phyloP scores from a whole-genome alignment of 2,888 invertebrate species.

The Hemistola chrysoprasaria region DNA sequence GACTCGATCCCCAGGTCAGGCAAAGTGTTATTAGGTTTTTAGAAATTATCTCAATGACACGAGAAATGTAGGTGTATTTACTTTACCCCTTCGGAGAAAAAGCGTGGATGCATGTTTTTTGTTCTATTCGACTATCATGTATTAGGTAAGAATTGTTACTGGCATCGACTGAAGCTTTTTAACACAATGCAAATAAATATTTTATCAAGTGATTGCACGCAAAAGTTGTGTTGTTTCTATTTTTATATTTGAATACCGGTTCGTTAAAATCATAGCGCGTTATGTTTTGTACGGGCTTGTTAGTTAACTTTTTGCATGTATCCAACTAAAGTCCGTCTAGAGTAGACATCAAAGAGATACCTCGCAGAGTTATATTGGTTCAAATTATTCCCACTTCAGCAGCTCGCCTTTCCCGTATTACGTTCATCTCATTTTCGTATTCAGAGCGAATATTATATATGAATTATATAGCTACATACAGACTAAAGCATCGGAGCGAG shows the following conservation, averaged over 20 bases:
- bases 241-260: conserved; percentile 47
- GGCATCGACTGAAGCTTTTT: conserved; percentile 4
- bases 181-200: conserved; percentile 12
- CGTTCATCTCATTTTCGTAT: conserved; percentile 34
- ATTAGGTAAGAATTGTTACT: too few relatives aligned
- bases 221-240: conserved; percentile 26
- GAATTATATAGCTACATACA: conserved; percentile 26
- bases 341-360: conserved; percentile 47
- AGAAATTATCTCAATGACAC: too few relatives aligned
- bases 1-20: too few relatives aligned
- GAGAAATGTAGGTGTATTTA: too few relatives aligned
- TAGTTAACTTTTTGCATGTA: conserved; percentile 51
- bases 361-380: conserved; percentile 37
- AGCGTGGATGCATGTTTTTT: too few relatives aligned
- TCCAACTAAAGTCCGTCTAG: conserved; percentile 40
- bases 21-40: too few relatives aligned
- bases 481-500: conserved; percentile 20
- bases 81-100: too few relatives aligned
- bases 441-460: conserved; percentile 27
- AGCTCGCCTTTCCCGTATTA: conserved; percentile 33
- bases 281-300: conserved; percentile 43
- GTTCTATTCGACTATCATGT: too few relatives aligned
- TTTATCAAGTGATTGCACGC: conserved; percentile 18
- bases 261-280: conserved; percentile 48
- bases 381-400: conserved; percentile 44